Percentiles rank a stretch among this genome's conserved stretches.
phyloP scores from a whole-genome alignment of 2,888 invertebrate genomes.

The Andrena minutula region DNA sequence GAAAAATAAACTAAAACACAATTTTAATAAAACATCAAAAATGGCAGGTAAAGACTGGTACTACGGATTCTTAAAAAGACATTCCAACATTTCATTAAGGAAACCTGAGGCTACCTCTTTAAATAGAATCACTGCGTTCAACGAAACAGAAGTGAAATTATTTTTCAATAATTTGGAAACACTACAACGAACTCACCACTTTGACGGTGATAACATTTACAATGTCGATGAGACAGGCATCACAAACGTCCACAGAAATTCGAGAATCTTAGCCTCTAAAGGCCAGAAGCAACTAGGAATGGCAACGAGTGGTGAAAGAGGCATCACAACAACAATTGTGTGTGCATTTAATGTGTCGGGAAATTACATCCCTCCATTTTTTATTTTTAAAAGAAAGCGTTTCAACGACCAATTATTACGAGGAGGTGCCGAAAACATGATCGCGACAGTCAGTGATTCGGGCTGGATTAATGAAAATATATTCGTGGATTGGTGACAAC shows the following conservation, averaged over 20 bases:
- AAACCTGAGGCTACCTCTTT: not conserved
- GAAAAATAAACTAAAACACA: no score
- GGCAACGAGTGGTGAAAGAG: not conserved
- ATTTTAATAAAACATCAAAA: no score
- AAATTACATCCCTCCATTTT: not conserved
- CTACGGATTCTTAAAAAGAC: not conserved
- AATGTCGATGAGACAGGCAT: not conserved
- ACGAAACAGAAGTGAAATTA: not conserved
- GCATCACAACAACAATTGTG: not conserved
- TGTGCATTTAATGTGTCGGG: not conserved
- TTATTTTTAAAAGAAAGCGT: not conserved
- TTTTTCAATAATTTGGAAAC: not conserved
- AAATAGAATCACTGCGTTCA: not conserved
- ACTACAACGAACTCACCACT: not conserved
- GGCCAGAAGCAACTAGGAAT: not conserved
- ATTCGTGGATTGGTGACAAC: not conserved
- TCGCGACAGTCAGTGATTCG: not conserved
- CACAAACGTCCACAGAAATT: not conserved
- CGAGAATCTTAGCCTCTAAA: not conserved
- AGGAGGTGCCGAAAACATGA: not conserved
- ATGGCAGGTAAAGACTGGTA: not conserved
- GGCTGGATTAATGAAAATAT: not conserved
- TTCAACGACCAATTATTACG: not conserved
- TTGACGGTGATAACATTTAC: not conserved
- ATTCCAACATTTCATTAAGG: not conserved